Conservation (phyloP, 2,888 invertebrate genomes). For the Sinelater perroti region DNA sequence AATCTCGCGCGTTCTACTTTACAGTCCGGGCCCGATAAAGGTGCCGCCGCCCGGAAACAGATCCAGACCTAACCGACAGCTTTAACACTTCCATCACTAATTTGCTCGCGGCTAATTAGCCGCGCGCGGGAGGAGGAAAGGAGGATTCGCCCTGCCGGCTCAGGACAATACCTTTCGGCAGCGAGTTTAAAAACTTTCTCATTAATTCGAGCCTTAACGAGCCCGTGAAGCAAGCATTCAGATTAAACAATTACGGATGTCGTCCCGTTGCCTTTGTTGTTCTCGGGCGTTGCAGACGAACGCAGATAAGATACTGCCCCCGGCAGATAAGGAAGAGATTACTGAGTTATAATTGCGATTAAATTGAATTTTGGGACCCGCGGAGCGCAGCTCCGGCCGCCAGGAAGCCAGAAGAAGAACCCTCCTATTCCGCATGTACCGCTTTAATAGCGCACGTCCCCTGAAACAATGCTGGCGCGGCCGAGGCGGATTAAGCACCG, state of each 20-base stretch:
- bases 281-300: slow-evolving; percentile 15
- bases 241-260: slow-evolving; percentile 33
- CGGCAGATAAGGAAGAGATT: slow-evolving; percentile 30
- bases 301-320: slow-evolving; percentile 28
- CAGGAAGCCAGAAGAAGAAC: slow-evolving; percentile 24
- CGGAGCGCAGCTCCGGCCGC: slow-evolving; percentile 28
- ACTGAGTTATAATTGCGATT: slow-evolving; percentile 36
- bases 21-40: background rate
- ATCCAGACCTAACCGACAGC: slow-evolving; percentile 8
- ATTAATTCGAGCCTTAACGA: slow-evolving; percentile 30
- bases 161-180: background rate
- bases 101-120: slow-evolving; percentile 8
- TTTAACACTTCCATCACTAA: slow-evolving; percentile 7
- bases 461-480: too few species aligned
- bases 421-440: slow-evolving; percentile 16
- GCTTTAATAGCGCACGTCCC: slow-evolving; percentile 25
- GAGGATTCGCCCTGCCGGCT: background rate
- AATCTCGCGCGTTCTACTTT: background rate
- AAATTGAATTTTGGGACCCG: slow-evolving; percentile 36
- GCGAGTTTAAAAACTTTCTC: slow-evolving; percentile 25
- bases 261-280: slow-evolving; percentile 24
- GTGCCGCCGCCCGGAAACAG: background rate
- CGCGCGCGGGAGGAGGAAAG: background rate
- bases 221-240: slow-evolving; percentile 31
- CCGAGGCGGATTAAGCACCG: too few species aligned